A percentile compares a stretch with the other conserved stretches of the same genome.
Evolutionary conservation across 2,888 invertebrate species (phyloP).

Genomic region (Drosophila rubida): DNA sequence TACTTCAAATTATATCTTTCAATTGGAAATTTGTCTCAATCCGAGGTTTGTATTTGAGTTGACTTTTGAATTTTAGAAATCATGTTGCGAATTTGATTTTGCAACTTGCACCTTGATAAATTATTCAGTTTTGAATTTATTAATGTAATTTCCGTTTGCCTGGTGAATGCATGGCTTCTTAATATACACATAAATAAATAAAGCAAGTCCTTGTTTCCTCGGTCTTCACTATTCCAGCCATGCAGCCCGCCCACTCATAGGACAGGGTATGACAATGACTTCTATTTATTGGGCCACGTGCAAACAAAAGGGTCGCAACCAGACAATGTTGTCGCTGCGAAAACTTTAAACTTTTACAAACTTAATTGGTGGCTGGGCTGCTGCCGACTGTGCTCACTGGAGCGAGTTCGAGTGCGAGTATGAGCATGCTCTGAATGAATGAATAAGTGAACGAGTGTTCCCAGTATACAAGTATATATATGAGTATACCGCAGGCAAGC

Average conservation of each 20-base stretch:
- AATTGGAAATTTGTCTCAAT: too few relatives aligned
- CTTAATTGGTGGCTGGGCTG: constrained; percentile 71
- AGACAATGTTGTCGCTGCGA: constrained; percentile 76
- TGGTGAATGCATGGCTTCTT: too few relatives aligned
- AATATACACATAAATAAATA: too few relatives aligned
- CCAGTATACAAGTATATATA: constrained; percentile 3
- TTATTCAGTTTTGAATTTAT: too few relatives aligned
- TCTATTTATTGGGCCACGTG: constrained; percentile 59
- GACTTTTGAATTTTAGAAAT: too few relatives aligned
- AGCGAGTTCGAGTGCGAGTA: neutral
- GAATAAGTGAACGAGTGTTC: constrained; percentile 14
- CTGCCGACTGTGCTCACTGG: constrained; percentile 6
- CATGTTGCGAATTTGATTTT: too few relatives aligned
- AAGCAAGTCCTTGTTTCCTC: neutral
- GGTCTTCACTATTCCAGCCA: neutral
- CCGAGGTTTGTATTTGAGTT: too few relatives aligned
- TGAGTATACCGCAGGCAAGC: constrained; percentile 3
- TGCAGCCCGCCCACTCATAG: too few relatives aligned
- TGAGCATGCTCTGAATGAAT: constrained; percentile 38
- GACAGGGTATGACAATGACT: constrained; percentile 37
- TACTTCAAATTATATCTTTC: too few relatives aligned
- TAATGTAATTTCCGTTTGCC: too few relatives aligned
- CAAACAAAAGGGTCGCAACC: constrained; percentile 67
- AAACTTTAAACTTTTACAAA: constrained; percentile 76
- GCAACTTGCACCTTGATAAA: too few relatives aligned